Base-by-base conservation (phyloP, 2,113 vertebrate species). In the Campylomormyrus tamandua region DNA sequence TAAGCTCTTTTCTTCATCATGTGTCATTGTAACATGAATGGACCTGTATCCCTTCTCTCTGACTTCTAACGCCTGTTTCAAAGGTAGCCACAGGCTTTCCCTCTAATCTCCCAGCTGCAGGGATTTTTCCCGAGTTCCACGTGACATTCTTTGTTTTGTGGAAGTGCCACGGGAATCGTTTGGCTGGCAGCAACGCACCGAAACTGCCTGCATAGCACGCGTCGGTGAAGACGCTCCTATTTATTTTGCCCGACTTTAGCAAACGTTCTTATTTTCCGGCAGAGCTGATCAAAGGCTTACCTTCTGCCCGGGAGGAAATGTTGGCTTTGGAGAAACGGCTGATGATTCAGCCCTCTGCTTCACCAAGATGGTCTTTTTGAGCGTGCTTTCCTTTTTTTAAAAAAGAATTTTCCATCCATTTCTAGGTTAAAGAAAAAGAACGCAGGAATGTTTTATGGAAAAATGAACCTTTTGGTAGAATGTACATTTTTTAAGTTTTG, bases 201-300 rank as follows among this genome's bases (percentile, higher is more conserved):
- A 91, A 62, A 86, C 83, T 77, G 49, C 19, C 31, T 24, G 80
- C 52, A 24, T 21, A 62, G 87, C 87, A 66, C 77, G 86, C 77
- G 46, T 45, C 21, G 70, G 49, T 74, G 84, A 85, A 45, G 49
- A 31, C 50, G 88, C 42, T 90, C 87, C 62, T 80, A 19, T 70
- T 80, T 85, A 87, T 89, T 89, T 90, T 83, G 87, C 87, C 62
- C 58, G 74, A 89, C 52, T 89, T 89, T 83, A 89, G 56, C 88
- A 91, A 84, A 90, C 53, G 77, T 80, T 49, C 49, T 88, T 80
- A 80, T 80, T 80, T 80, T 87, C 86, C 58, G n/a, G 50, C 50
- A 58, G 46, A 87, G 19, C 49, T 9, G 88, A 90, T 91, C 89
- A 90, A 89, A 91, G 90, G 58, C 77, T 24, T 46, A 62, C 87